phyloP scores from a whole-genome alignment of 2,888 invertebrate species.

The Ichneumoninae sp. region DNA sequence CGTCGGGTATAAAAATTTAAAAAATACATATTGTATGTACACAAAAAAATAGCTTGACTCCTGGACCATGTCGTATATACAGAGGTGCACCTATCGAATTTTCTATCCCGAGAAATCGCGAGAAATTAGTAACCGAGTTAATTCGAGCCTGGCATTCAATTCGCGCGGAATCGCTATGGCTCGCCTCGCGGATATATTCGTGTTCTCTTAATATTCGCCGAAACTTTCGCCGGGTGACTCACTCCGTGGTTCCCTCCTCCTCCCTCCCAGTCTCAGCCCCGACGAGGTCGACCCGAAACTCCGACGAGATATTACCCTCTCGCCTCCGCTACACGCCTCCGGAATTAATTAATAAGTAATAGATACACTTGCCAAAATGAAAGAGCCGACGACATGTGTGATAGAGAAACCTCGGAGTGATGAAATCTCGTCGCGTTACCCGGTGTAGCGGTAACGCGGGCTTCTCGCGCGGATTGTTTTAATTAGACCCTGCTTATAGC shows the following conservation, averaged over 20 bases:
- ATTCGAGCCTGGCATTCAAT: slow-evolving; percentile 22
- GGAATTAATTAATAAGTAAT: slow-evolving; percentile 57
- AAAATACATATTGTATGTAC: neutral
- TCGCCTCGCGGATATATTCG: slow-evolving; percentile 22
- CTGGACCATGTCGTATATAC: neutral
- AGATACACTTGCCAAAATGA: slow-evolving; percentile 30
- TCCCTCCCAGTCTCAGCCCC: neutral
- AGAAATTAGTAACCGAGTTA: slow-evolving; percentile 26
- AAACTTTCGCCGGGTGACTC: slow-evolving; percentile 57
- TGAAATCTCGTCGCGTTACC: slow-evolving; percentile 15
- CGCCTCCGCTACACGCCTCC: slow-evolving; percentile 36
- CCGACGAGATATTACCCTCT: slow-evolving; percentile 31
- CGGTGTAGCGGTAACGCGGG: neutral
- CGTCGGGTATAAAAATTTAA: neutral
- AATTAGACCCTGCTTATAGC: slow-evolving; percentile 36
- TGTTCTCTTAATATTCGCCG: slow-evolving; percentile 49
- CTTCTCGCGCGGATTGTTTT: slow-evolving; percentile 32
- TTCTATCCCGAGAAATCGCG: neutral
- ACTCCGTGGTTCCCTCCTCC: neutral
- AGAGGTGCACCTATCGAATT: neutral
- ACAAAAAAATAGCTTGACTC: neutral
- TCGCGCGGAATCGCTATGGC: slow-evolving; percentile 7
- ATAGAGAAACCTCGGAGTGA: slow-evolving; percentile 23
- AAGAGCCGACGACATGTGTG: neutral
- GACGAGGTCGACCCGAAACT: slow-evolving; percentile 57